Evolutionary conservation across 2,888 invertebrate genomes (phyloP).

Genomic region (Agonopterix subpropinquella): DNA sequence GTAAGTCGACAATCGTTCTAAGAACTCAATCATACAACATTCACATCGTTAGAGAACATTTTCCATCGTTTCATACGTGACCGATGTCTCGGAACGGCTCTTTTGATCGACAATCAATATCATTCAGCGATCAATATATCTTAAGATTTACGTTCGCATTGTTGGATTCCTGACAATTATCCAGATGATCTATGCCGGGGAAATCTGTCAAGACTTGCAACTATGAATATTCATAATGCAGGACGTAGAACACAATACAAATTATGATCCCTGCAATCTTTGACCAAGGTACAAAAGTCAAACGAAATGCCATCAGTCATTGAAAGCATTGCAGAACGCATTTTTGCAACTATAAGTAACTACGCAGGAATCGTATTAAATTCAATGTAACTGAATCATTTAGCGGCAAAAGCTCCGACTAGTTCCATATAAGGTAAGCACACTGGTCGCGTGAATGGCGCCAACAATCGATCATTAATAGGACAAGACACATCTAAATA

Average conservation of each 20-base stretch:
- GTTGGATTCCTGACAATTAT: constrained; percentile 52
- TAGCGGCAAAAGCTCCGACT: not conserved
- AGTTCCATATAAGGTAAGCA: constrained; percentile 28
- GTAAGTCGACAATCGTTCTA: constrained; percentile 16
- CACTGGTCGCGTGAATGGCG: constrained; percentile 32
- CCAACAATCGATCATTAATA: constrained; percentile 43
- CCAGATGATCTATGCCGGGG: constrained; percentile 29
- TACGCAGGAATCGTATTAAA: no score
- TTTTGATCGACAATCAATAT: constrained; percentile 61
- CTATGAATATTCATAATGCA: constrained; percentile 21
- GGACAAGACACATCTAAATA: constrained; percentile 25
- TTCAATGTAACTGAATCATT: not conserved
- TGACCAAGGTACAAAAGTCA: not conserved
- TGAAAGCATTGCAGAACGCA: not conserved
- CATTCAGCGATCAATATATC: constrained; percentile 51
- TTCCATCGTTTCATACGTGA: constrained; percentile 44
- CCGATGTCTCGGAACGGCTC: constrained; percentile 41
- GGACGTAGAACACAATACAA: not conserved
- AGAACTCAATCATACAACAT: constrained; percentile 37
- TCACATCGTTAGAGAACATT: constrained; percentile 39
- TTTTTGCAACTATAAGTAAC: not conserved
- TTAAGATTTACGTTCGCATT: constrained; percentile 56
- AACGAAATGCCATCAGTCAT: not conserved
- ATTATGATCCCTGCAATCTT: not conserved
- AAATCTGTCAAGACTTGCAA: constrained; percentile 9